Evolutionary conservation across 2,888 invertebrate genomes (phyloP), one percentile per base, ranked within the genome.

Genomic region (Girardia tigrina): DNA sequence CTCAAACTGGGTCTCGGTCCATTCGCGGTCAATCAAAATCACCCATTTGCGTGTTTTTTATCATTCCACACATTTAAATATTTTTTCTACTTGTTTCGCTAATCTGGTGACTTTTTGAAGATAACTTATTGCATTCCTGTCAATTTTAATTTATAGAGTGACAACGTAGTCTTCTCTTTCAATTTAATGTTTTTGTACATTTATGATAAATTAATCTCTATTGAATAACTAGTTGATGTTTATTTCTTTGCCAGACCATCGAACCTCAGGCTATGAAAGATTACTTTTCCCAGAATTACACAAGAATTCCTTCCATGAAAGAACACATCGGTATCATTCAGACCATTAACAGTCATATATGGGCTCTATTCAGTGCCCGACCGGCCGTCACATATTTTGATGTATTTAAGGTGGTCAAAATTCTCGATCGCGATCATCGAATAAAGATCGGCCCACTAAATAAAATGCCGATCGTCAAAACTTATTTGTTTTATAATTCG

Each of bases 291-390:
- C 56, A 56, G n/a, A 20, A 23, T 56, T 56, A 56, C 56, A 56
- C 6, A 20, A 56, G 23, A 20, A 56, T 56, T 12, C 56, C n/a
- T 16, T 56, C 56, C n/a, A 56, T 56, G 56, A 56, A n/a, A 56
- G 56, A 56, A 56, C 56, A 56, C 23, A 56, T 56, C 23, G 23
- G n/a, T 56, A 20, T 56, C n/a, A 56, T 56, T n/a, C 56, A 56
- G 56, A 20, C 4, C 23, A 23, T 56, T 12, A 56, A 56, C n/a
- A 56, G 56, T 56, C 56, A 56, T 23, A 56, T 56, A 6, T 56
- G 56, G 56, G 56, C 56, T 12, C n/a, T 56, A 56, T 56, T 56
- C n/a, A 56, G 56, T 56, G n/a, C 20, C 23, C 56, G 56, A n/a
- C 56, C 56, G 4, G 56, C 56, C 4, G 56, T 56, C n/a, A 12